Percentiles rank a stretch among this genome's conserved stretches.
phyloP scores from a whole-genome alignment of 35 echinoderm and acorn worm species.

The Apostichopus californicus region DNA sequence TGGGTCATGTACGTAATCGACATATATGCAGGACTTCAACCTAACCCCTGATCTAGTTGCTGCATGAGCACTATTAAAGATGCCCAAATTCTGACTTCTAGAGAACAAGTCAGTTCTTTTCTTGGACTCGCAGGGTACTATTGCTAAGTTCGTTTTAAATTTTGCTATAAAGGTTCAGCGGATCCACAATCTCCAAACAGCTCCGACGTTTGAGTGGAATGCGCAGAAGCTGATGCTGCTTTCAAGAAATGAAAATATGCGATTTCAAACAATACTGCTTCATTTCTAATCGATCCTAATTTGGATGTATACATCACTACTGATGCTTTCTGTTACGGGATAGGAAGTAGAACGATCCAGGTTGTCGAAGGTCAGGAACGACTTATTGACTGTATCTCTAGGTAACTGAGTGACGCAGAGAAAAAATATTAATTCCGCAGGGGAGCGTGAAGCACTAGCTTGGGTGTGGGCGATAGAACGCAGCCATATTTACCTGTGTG shows the following conservation, averaged over 20 bases:
- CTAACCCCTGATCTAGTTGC: slow-evolving; percentile 8
- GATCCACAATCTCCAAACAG: slow-evolving; percentile 40
- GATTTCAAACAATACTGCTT: slow-evolving; percentile 28
- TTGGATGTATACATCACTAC: slow-evolving; percentile 40
- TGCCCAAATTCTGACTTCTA: slow-evolving; percentile 14
- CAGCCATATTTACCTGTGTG: slow-evolving; percentile 68
- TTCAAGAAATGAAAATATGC: slow-evolving; percentile 42
- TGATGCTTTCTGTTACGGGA: slow-evolving; percentile 50
- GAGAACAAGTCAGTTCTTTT: slow-evolving; percentile 58
- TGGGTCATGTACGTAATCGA: slow-evolving; percentile 22
- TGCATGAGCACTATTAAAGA: neutral
- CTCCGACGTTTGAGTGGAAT: neutral
- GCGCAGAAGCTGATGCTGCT: neutral
- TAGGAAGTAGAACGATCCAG: slow-evolving; percentile 65
- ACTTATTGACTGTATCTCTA: slow-evolving; percentile 50
- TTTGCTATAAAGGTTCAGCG: slow-evolving; percentile 43
- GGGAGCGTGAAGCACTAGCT: slow-evolving; percentile 55
- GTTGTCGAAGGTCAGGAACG: slow-evolving; percentile 31
- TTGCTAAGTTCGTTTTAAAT: slow-evolving; percentile 59
- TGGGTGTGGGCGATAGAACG: slow-evolving; percentile 59
- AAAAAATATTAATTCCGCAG: slow-evolving; percentile 50
- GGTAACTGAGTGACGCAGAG: slow-evolving; percentile 45
- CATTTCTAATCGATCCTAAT: slow-evolving; percentile 38
- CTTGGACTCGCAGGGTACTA: slow-evolving; percentile 33
- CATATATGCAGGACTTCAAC: slow-evolving; percentile 9